These are phyloP conservation scores for Ginglymostoma cirratum DNA, from an alignment of 2,113 vertebrate species.

Conservation along the genomic window DNA sequence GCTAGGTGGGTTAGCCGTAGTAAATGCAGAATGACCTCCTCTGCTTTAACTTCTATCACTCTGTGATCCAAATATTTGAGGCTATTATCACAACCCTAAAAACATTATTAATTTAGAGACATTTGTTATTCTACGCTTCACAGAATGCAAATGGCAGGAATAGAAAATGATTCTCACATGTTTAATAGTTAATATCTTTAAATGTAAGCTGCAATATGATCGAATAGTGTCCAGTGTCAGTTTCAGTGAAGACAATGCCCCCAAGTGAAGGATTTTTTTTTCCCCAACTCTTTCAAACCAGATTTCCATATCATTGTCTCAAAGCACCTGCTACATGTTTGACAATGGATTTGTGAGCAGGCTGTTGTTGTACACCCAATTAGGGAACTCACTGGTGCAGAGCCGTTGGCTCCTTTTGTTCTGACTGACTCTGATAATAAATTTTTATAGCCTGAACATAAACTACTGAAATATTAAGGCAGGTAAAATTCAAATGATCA, in stretches of 20 bases:
- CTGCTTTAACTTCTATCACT: not conserved
- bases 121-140: not conserved
- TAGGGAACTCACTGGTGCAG: not conserved
- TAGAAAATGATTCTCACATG: no score
- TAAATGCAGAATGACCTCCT: not conserved
- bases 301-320: no score
- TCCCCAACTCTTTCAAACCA: not conserved
- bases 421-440: not conserved
- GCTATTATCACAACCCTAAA: not conserved
- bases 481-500: not conserved
- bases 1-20: no score
- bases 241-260: not conserved
- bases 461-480: not conserved
- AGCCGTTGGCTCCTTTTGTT: not conserved
- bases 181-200: no score
- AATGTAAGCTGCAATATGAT: no score
- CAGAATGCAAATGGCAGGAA: not conserved
- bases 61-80: not conserved
- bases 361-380: not conserved
- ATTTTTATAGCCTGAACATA: not conserved
- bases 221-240: no score
- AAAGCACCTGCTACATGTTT: not conserved
- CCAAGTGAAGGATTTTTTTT: not conserved
- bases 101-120: not conserved
- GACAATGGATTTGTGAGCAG: not conserved